phyloP scores from a whole-genome alignment of 2,113 vertebrate species.

The Xiphias gladius region DNA sequence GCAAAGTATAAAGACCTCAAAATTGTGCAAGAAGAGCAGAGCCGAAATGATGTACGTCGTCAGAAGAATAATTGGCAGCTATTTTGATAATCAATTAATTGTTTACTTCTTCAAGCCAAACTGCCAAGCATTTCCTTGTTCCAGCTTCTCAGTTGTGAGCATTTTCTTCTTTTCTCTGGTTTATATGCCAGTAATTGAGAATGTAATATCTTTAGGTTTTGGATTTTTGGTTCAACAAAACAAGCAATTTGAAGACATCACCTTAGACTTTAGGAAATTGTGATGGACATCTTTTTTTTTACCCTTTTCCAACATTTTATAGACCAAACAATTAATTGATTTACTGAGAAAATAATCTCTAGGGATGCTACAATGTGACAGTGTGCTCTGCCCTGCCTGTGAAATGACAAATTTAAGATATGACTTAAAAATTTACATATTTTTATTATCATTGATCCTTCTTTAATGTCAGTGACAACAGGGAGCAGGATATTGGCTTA shows the following conservation, averaged over 20 bases:
- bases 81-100: neutral
- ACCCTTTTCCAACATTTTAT: neutral
- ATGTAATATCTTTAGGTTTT: neutral
- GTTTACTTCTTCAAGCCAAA: neutral
- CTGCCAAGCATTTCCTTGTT: neutral
- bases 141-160: neutral
- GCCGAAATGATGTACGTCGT: neutral
- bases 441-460: conserved; percentile 15
- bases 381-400: neutral
- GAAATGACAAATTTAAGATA: neutral
- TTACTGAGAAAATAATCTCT: neutral
- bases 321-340: neutral
- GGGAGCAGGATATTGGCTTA: neutral
- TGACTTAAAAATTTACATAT: conserved; percentile 16
- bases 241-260: neutral
- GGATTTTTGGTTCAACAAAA: neutral
- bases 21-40: neutral
- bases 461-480: conserved; percentile 3
- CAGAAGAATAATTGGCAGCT: neutral
- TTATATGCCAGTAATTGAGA: neutral
- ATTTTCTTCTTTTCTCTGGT: neutral
- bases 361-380: neutral
- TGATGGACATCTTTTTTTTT: neutral
- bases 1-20: neutral
- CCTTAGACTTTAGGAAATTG: neutral